Conservation (phyloP, 2,888 invertebrate species). For the Sesia apiformis region DNA sequence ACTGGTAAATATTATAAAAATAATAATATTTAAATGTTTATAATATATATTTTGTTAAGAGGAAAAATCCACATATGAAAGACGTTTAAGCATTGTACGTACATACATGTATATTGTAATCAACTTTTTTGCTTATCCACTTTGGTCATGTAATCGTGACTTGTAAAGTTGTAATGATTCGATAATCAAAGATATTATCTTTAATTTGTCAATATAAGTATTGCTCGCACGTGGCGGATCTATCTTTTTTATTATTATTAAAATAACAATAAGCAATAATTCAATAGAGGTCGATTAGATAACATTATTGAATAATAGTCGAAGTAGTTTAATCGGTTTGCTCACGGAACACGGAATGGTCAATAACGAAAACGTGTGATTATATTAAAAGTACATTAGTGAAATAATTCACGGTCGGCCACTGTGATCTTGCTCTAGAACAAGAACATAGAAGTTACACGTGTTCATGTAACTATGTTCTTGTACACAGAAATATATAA, state of each 20-base stretch:
- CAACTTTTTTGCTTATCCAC: neutral
- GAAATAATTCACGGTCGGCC: conserved; percentile 20
- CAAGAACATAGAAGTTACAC: no score
- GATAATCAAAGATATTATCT: neutral
- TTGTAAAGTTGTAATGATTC: neutral
- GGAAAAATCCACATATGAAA: neutral
- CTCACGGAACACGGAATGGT: conserved; percentile 19
- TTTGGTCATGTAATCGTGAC: neutral
- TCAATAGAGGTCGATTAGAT: neutral
- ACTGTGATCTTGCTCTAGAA: conserved; percentile 8
- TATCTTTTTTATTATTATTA: neutral
- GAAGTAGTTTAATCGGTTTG: conserved; percentile 14
- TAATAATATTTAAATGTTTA: no score
- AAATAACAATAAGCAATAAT: neutral
- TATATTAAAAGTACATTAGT: conserved; percentile 14
- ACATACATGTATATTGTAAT: neutral
- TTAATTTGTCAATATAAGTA: neutral
- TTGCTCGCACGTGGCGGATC: neutral
- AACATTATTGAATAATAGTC: conserved; percentile 10
- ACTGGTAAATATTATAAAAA: no score
- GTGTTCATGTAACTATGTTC: no score
- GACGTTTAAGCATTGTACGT: neutral
- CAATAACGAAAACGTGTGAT: conserved; percentile 8
- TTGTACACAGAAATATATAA: no score
- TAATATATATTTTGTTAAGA: neutral